Evolutionary conservation across 2,797 vertebrate species (phyloP).

Genomic region (Naso thynnoides): DNA sequence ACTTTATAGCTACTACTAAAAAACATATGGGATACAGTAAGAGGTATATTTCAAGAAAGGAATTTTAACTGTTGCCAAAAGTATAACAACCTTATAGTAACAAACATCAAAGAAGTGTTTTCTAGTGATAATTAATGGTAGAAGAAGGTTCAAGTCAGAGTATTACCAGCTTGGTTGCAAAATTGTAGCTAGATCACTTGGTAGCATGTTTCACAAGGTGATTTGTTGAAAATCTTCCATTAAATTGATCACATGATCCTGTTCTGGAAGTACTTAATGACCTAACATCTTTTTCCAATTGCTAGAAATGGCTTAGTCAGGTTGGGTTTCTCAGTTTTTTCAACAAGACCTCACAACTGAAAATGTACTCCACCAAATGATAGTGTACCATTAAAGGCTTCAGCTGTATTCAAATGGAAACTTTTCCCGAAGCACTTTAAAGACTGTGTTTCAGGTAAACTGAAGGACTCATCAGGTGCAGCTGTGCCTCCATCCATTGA

Average conservation of each 20-base stretch:
- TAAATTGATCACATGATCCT: neutral
- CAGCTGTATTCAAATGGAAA: slow-evolving; percentile 2
- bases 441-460: neutral
- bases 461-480: neutral
- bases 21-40: too few species aligned
- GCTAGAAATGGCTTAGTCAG: neutral
- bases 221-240: too few species aligned
- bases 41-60: too few species aligned
- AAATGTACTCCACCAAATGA: neutral
- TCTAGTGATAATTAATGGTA: too few species aligned
- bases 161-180: too few species aligned
- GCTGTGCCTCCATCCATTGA: slow-evolving; percentile 5
- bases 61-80: too few species aligned
- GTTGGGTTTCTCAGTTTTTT: neutral
- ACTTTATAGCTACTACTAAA: too few species aligned
- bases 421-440: neutral
- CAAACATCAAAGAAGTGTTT: too few species aligned
- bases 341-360: neutral
- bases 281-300: neutral
- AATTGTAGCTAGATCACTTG: too few species aligned
- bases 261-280: neutral
- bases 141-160: too few species aligned
- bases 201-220: too few species aligned
- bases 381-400: neutral
- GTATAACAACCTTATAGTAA: too few species aligned